Base-by-base conservation (phyloP, 2,113 vertebrate species). In the Fulmarus glacialis region DNA sequence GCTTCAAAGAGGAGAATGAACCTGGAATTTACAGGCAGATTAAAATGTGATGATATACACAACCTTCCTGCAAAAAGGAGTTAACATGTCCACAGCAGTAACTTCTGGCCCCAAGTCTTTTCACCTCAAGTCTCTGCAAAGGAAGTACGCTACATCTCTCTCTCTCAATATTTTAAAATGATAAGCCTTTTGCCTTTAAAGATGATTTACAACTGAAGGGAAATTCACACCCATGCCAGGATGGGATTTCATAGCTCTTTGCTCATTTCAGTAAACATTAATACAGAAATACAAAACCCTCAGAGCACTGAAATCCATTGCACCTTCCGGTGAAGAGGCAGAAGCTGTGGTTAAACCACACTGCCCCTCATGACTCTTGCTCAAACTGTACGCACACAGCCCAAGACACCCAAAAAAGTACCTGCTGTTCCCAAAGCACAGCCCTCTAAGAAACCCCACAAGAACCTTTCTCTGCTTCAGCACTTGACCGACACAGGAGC, bases 301-400 rank as follows among this genome's bases (percentile, higher is more conserved):
- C 55, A n/a, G 53, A 73, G 66, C 42, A 5, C 56, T 56, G 74
- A 80, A 89, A 89, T 62, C 81, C 81, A 38, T 4, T 7, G 38
- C 85, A 63, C 62, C 38, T 92, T 79, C 95, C 55, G 66, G 60
- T 1, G 15, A 22, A 17, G 40, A 68, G 85, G 77, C 85, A 94
- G 92, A 89, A 90, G 82, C 95, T 94, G 92, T 45, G 89, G 92
- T 92, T 70, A 63, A 36, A 70, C 86, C 82, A 58, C 77, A 5
- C 48, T 22, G 47, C n/a, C 66, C 81, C 75, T 58, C 95, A 42
- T 18, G 50, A 82, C 50, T 82, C 75, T 83, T 90, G 66, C 95
- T 82, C 82, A 87, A 89, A 82, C 70, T 5, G 5, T 20, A 66
- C 1, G 1, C 29, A 4, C 52, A 19, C 42, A 58, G 59, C 59